Evolutionary conservation across 2,888 invertebrate species (phyloP).

Genomic region (Parasteatoda lunata): DNA sequence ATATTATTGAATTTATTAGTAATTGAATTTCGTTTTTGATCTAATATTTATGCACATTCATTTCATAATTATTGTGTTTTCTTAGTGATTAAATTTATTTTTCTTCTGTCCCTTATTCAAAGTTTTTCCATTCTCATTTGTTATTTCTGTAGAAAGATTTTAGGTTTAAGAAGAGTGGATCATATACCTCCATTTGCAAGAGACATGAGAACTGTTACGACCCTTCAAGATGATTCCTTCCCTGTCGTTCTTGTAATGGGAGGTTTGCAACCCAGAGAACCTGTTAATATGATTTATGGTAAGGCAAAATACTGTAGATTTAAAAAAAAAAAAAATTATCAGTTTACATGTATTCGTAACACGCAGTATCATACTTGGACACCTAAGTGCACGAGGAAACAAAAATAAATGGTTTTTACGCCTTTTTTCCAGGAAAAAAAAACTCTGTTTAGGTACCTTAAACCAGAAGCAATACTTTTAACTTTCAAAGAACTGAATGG

Average conservation of each 20-base stretch:
- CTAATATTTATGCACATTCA: too few relatives aligned
- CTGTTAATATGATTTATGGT: conserved; percentile 53
- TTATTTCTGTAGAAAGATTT: conserved; percentile 33
- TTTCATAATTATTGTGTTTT: too few relatives aligned
- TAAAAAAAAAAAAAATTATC: background rate
- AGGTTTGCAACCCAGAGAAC: conserved; percentile 55
- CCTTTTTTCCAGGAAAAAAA: too few relatives aligned
- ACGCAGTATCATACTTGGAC: too few relatives aligned
- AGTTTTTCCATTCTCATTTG: background rate
- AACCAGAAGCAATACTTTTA: too few relatives aligned
- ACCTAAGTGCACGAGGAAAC: too few relatives aligned
- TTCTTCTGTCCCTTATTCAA: background rate
- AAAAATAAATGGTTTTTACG: too few relatives aligned
- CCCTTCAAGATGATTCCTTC: conserved; percentile 57
- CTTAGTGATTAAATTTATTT: too few relatives aligned
- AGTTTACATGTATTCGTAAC: background rate
- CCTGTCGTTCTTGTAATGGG: conserved; percentile 55
- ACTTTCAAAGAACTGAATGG: too few relatives aligned
- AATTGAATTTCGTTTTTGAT: too few relatives aligned
- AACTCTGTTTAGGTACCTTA: too few relatives aligned
- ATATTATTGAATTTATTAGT: too few relatives aligned
- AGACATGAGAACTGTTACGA: conserved; percentile 30
- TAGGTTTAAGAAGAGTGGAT: conserved; percentile 57
- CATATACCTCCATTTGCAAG: conserved; percentile 41
- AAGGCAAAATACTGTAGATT: background rate